Evolutionary conservation across 2,113 vertebrate species (phyloP).

Genomic region (Scopus umbretta): DNA sequence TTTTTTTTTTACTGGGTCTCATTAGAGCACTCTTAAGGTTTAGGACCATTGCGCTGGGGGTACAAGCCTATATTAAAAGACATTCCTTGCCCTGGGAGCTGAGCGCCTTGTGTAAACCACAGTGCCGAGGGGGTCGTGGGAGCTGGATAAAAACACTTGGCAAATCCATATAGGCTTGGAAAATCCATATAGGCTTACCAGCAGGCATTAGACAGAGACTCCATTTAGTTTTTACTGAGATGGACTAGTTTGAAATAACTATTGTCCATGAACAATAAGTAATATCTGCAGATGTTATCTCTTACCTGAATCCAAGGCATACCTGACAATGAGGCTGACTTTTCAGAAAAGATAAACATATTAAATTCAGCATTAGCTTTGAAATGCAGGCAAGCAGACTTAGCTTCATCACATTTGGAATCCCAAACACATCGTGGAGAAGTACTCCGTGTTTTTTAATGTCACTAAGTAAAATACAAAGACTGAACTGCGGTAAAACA

Average conservation of each 20-base stretch:
- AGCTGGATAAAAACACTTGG: neutral
- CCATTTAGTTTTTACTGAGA: neutral
- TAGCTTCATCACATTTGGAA: neutral
- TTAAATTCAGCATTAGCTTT: neutral
- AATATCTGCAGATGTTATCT: neutral
- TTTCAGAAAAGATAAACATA: neutral
- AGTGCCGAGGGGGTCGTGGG: fast-evolving
- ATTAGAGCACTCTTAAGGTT: neutral
- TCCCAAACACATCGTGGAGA: neutral
- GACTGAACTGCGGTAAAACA: neutral
- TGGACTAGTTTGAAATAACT: neutral
- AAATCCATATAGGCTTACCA: neutral
- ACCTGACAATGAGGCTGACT: neutral
- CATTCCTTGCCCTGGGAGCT: neutral
- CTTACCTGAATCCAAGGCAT: neutral
- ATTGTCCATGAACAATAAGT: neutral
- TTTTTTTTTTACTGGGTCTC: neutral
- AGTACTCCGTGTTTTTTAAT: neutral
- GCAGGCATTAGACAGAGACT: neutral
- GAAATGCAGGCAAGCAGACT: neutral
- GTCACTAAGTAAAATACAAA: neutral
- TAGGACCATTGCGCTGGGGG: neutral
- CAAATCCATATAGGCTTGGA: neutral
- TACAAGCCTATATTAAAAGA: neutral
- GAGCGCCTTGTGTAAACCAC: fast-evolving